phyloP scores from a whole-genome alignment of 2,888 invertebrate species.

The Rhagonycha fulva region DNA sequence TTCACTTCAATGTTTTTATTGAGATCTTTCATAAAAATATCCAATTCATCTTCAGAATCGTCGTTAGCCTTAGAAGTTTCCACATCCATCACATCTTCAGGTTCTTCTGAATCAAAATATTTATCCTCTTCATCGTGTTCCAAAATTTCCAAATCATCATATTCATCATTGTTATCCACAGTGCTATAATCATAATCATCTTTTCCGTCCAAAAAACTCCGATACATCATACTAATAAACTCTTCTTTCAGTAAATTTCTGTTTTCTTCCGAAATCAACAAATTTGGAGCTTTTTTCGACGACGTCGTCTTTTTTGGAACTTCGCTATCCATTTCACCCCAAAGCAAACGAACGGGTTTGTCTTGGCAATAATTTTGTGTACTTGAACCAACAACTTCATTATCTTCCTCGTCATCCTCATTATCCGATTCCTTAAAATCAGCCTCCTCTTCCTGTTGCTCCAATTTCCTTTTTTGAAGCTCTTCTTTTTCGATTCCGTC shows the following conservation, averaged over 20 bases:
- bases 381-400: constrained; percentile 34
- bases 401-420: constrained; percentile 39
- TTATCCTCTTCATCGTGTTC: constrained; percentile 86
- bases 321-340: constrained; percentile 34
- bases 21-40: constrained; percentile 71
- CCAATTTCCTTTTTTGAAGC: constrained; percentile 64
- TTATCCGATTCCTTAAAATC: constrained; percentile 51
- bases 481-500: constrained; percentile 79
- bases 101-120: constrained; percentile 86
- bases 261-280: constrained; percentile 62
- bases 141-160: constrained; percentile 74
- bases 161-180: constrained; percentile 80
- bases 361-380: constrained; percentile 42
- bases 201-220: constrained; percentile 80
- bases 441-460: constrained; percentile 65
- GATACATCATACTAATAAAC: constrained; percentile 83
- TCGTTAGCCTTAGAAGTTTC: constrained; percentile 39
- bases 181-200: constrained; percentile 86
- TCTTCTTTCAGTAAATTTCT: constrained; percentile 74
- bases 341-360: constrained; percentile 35
- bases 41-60: constrained; percentile 68
- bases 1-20: constrained; percentile 51
- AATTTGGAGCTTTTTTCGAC: constrained; percentile 36
- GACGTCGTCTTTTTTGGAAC: constrained; percentile 25
- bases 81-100: constrained; percentile 56